Percentiles rank a stretch among this genome's conserved stretches.
These are phyloP conservation scores for Cerastis rubricosa DNA, from an alignment of 2,888 invertebrate genomes.

Conservation along the genomic window DNA sequence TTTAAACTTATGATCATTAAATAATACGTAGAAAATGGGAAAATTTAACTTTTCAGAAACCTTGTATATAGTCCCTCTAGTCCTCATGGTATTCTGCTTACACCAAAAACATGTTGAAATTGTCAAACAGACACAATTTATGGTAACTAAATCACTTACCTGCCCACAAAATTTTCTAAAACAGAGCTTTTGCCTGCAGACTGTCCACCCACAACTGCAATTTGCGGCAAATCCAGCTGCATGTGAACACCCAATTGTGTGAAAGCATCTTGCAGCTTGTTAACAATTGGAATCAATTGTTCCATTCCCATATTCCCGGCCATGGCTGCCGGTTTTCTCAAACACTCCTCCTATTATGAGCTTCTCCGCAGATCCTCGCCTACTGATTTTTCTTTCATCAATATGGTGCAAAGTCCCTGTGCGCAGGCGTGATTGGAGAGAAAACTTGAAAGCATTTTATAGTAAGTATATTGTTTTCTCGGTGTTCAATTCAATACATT, in stretches of 20 bases:
- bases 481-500: not conserved
- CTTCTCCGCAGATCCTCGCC: constrained; percentile 86
- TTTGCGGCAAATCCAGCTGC: constrained; percentile 99
- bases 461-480: constrained; percentile 14
- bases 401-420: constrained; percentile 78
- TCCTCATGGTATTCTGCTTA: constrained; percentile 7
- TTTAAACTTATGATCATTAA: not conserved
- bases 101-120: not conserved
- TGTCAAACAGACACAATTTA: constrained; percentile 8
- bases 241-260: constrained; percentile 99
- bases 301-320: constrained; percentile 98
- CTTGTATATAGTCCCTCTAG: not conserved
- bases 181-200: constrained; percentile 99
- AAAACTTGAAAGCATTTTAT: constrained; percentile 51
- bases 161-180: constrained; percentile 99
- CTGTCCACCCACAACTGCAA: constrained; percentile 99
- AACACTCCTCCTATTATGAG: constrained; percentile 85
- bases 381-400: constrained; percentile 89
- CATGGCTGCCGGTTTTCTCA: constrained; percentile 88
- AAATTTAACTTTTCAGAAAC: not conserved
- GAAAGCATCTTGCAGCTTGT: constrained; percentile 99
- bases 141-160: constrained; percentile 91
- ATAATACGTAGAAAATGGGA: not conserved
- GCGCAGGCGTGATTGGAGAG: constrained; percentile 85
- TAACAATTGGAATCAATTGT: constrained; percentile 99